A percentile compares a stretch with the other conserved stretches of the same genome.
phyloP scores from a whole-genome alignment of 2,113 vertebrate genomes.

The Willisornis vidua region DNA sequence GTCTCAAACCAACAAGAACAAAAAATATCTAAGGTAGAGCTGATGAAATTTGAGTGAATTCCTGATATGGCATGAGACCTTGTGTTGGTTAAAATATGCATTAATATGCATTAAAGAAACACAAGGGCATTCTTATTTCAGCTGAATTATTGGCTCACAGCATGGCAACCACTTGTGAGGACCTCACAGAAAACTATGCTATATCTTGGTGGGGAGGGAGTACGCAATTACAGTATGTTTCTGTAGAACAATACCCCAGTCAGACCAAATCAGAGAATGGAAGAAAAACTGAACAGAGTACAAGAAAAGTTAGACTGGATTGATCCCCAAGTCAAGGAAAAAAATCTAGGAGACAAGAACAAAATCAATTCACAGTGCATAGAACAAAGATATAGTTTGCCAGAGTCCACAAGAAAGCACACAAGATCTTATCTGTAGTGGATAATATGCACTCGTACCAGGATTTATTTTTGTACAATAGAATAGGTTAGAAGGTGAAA shows the following conservation, averaged over 20 bases:
- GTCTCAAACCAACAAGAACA: not conserved
- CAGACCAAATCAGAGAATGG: not conserved
- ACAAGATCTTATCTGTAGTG: not conserved
- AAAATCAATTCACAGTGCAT: slow-evolving; percentile 21
- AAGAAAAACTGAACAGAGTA: not conserved
- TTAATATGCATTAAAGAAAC: slow-evolving; percentile 17
- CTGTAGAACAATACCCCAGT: not conserved
- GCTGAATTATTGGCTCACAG: slow-evolving; percentile 20
- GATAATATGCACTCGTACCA: not conserved
- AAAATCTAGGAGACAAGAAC: not conserved
- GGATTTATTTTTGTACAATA: not conserved
- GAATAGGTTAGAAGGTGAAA: not conserved
- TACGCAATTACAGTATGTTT: not conserved
- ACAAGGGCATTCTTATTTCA: slow-evolving; percentile 5
- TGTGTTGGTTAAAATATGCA: slow-evolving; percentile 1
- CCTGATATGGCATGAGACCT: not conserved
- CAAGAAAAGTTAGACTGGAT: slow-evolving; percentile 3
- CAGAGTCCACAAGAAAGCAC: not conserved
- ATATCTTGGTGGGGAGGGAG: not conserved
- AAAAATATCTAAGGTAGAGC: not conserved
- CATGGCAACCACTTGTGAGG: slow-evolving; percentile 12
- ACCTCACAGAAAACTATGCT: slow-evolving; percentile 14
- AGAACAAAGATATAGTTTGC: not conserved
- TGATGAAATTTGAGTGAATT: slow-evolving; percentile 13
- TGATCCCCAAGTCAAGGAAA: slow-evolving; percentile 31